phyloP scores from a whole-genome alignment of 2,797 vertebrate species.

The Limnodromus scolopaceus region DNA sequence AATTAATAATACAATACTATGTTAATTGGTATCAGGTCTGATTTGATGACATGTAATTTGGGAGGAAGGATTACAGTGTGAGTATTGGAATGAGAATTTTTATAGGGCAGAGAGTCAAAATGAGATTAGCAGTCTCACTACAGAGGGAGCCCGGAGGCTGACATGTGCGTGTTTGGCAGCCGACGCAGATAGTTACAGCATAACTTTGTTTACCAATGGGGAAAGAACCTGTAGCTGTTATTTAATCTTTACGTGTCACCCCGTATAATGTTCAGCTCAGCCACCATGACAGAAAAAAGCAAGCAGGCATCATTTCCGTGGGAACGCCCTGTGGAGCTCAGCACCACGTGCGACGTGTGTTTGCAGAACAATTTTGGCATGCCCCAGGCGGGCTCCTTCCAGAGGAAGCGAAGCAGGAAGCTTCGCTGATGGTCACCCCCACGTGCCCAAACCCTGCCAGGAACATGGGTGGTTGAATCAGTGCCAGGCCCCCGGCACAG shows the following conservation, averaged over 20 bases:
- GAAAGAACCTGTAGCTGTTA: not conserved
- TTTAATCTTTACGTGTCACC: not conserved
- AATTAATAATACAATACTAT: conserved; percentile 21
- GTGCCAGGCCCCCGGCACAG: rapidly evolving
- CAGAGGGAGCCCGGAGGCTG: not conserved
- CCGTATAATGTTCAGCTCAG: not conserved
- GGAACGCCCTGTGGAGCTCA: not conserved
- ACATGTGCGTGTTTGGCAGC: not conserved
- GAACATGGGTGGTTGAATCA: rapidly evolving
- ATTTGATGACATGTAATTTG: not conserved
- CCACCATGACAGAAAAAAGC: not conserved
- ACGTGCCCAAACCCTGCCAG: not conserved
- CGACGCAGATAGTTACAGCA: not conserved
- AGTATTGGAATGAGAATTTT: not conserved
- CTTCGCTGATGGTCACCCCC: not conserved
- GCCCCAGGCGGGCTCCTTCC: not conserved
- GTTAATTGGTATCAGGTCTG: not conserved
- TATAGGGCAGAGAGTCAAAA: not conserved
- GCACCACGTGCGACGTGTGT: rapidly evolving
- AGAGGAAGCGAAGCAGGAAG: not conserved
- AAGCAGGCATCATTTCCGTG: not conserved
- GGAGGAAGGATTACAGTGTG: not conserved
- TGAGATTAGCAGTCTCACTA: not conserved
- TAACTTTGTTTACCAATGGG: not conserved
- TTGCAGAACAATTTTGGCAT: not conserved